Conservation (phyloP, 2,888 invertebrate genomes). For the Agrotis exclamationis region DNA sequence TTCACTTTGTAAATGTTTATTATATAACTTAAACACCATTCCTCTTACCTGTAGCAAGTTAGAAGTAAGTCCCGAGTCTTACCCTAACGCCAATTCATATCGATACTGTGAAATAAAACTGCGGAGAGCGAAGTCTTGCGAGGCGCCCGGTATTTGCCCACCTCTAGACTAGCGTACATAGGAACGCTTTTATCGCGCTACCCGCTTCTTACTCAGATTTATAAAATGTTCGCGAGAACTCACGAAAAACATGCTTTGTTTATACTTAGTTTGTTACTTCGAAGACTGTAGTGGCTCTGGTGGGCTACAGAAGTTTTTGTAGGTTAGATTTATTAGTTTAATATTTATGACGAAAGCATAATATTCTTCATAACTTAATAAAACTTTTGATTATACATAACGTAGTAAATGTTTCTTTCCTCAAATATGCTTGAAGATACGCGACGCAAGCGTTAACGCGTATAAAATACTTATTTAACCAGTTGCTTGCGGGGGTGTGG, state of each 20-base stretch:
- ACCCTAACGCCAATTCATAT: constrained; percentile 7
- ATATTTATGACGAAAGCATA: not conserved
- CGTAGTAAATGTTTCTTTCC: no score
- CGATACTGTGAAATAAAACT: constrained; percentile 28
- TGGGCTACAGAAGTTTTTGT: not conserved
- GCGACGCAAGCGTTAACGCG: no score
- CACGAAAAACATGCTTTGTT: constrained; percentile 36
- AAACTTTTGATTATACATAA: no score
- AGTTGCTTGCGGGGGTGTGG: no score
- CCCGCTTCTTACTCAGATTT: constrained; percentile 47
- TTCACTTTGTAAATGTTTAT: not conserved
- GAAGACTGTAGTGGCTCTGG: not conserved
- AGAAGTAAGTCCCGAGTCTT: not conserved
- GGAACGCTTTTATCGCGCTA: constrained; percentile 56
- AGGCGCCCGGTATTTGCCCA: constrained; percentile 45
- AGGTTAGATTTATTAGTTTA: not conserved
- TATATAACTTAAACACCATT: not conserved
- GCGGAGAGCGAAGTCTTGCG: not conserved
- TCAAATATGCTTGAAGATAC: no score
- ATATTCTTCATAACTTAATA: not conserved
- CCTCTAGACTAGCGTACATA: constrained; percentile 49
- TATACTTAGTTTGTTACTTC: constrained; percentile 25
- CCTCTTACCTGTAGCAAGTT: not conserved
- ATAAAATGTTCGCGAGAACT: constrained; percentile 49
- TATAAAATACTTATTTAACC: no score